phyloP scores from a whole-genome alignment of 2,888 invertebrate genomes.

The Charanyca ferruginea region DNA sequence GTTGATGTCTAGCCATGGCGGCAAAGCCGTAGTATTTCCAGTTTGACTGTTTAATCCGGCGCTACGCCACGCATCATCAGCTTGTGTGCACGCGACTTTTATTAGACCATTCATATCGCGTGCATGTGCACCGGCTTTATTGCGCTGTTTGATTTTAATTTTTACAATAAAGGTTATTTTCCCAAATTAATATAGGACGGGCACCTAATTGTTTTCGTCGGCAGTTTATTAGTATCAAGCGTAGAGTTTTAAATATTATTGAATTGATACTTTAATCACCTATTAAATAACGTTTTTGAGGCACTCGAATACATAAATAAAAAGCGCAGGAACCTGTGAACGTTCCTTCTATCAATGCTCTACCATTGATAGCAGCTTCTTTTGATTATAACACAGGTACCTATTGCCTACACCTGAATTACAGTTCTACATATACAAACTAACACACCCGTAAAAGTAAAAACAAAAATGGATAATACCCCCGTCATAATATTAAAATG shows the following conservation, averaged over 20 bases:
- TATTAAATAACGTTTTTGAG: not conserved
- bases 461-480: too few relatives aligned
- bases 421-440: not conserved
- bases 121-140: slow-evolving; percentile 44
- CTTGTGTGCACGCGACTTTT: slow-evolving; percentile 61
- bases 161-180: slow-evolving; percentile 29
- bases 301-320: too few relatives aligned
- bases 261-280: not conserved
- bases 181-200: not conserved
- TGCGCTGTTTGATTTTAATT: slow-evolving; percentile 35
- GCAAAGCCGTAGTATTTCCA: slow-evolving; percentile 78
- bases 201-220: not conserved
- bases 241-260: not conserved
- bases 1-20: slow-evolving; percentile 73
- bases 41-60: slow-evolving; percentile 80
- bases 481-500: too few relatives aligned
- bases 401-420: too few relatives aligned
- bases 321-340: too few relatives aligned
- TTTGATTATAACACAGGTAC: too few relatives aligned
- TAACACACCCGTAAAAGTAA: too few relatives aligned
- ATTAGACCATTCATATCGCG: slow-evolving; percentile 58
- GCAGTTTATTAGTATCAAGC: not conserved
- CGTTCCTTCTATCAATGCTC: too few relatives aligned
- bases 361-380: too few relatives aligned
- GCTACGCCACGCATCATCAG: slow-evolving; percentile 71